phyloP scores from a whole-genome alignment of 1,140 invertebrate species.

The Diachasma alloeum region DNA sequence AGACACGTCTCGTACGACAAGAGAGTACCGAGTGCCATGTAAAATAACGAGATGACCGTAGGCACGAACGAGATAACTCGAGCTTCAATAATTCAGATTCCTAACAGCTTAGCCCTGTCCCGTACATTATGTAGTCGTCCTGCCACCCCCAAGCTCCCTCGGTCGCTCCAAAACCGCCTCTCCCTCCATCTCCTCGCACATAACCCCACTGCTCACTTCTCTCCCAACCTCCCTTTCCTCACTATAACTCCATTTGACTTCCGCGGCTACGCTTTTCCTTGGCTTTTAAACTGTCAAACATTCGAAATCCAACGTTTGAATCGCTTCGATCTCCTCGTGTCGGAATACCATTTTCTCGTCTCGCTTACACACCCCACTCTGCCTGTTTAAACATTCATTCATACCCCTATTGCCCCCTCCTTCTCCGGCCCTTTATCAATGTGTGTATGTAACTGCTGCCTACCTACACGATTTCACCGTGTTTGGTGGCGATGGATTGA shows the following conservation, averaged over 20 bases:
- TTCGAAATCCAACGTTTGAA: slow-evolving; percentile 60
- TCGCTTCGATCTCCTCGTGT: slow-evolving; percentile 49
- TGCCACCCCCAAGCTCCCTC: slow-evolving; percentile 48
- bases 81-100: slow-evolving; percentile 61
- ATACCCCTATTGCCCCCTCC: neutral
- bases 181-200: slow-evolving; percentile 21
- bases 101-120: slow-evolving; percentile 66
- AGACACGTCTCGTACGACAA: slow-evolving; percentile 13
- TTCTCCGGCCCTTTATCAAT: neutral
- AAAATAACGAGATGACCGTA: slow-evolving; percentile 38
- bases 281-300: slow-evolving; percentile 66
- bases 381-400: neutral
- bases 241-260: slow-evolving; percentile 13
- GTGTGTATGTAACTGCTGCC: neutral
- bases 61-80: slow-evolving; percentile 61
- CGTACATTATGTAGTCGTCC: slow-evolving; percentile 63
- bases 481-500: neutral
- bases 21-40: slow-evolving; percentile 12
- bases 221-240: slow-evolving; percentile 13
- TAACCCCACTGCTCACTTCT: slow-evolving; percentile 15
- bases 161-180: slow-evolving; percentile 30
- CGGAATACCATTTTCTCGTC: slow-evolving; percentile 9
- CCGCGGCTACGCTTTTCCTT: slow-evolving; percentile 41
- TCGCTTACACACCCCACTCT: slow-evolving; percentile 1
- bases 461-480: neutral